Conservation (phyloP, 2,888 invertebrate genomes). For the Trachelus stipa region DNA sequence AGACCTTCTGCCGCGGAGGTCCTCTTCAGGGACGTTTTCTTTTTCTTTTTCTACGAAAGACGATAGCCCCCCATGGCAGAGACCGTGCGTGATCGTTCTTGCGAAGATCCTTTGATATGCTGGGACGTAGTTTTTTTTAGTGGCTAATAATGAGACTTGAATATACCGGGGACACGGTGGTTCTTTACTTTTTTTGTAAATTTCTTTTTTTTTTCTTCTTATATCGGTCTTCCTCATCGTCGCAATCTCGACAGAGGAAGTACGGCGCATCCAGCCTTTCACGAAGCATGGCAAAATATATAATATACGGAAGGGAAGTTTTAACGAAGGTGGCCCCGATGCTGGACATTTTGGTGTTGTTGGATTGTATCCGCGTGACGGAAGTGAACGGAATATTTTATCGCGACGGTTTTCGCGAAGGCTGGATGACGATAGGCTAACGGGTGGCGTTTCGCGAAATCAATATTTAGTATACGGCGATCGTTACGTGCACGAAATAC, state of each 20-base stretch:
- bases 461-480: not conserved
- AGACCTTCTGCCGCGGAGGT: not conserved
- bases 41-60: not conserved
- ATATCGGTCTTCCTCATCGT: not conserved
- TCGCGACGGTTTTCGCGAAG: not conserved
- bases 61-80: not conserved
- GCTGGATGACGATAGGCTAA: not conserved
- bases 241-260: not conserved
- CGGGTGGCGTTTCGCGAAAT: not conserved
- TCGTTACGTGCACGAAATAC: not conserved
- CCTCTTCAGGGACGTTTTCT: not conserved
- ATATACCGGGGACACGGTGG: not conserved
- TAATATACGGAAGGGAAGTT: constrained; percentile 14
- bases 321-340: constrained; percentile 14
- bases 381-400: constrained; percentile 40
- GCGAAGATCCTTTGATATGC: not conserved
- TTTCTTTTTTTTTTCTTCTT: constrained; percentile 13
- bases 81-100: not conserved
- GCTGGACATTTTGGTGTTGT: constrained; percentile 38
- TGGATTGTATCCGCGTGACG: constrained; percentile 51
- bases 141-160: not conserved
- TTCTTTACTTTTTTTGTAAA: not conserved
- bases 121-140: not conserved
- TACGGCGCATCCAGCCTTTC: not conserved
- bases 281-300: not conserved